Conservation (phyloP, 2,113 vertebrate genomes). For the Jacana jacana region DNA sequence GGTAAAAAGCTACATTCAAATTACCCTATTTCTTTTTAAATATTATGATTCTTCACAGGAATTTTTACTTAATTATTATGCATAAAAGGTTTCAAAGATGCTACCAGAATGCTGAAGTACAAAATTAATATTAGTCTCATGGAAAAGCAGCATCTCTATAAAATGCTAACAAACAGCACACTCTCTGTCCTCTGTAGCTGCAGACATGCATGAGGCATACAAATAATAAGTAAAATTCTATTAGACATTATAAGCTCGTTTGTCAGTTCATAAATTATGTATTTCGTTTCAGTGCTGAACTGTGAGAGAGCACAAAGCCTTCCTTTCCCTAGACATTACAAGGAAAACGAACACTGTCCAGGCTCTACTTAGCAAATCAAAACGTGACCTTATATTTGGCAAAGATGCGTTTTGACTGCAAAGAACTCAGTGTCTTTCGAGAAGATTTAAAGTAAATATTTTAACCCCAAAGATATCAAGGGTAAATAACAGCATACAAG, state of each 20-base stretch:
- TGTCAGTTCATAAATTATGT: constrained; percentile 9
- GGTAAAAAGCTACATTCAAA: background rate
- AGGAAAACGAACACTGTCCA: background rate
- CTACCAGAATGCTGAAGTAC: background rate
- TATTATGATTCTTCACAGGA: background rate
- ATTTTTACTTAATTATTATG: background rate
- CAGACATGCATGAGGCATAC: background rate
- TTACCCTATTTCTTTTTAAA: background rate
- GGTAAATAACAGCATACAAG: background rate
- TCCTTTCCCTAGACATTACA: background rate
- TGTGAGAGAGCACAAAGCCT: background rate
- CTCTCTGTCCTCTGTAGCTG: background rate
- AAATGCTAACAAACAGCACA: background rate
- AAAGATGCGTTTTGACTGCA: background rate
- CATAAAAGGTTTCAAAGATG: background rate
- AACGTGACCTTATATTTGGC: background rate
- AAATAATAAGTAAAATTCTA: background rate
- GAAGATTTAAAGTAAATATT: background rate
- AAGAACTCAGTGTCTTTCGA: background rate
- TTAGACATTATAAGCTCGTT: background rate
- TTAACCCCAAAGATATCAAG: background rate
- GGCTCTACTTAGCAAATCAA: background rate
- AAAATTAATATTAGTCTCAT: background rate
- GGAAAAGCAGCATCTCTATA: background rate
- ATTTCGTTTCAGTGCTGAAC: background rate